These are phyloP conservation scores for Zalophus californianus DNA, from an alignment of 2,797 vertebrate species.

Conservation along the genomic window DNA sequence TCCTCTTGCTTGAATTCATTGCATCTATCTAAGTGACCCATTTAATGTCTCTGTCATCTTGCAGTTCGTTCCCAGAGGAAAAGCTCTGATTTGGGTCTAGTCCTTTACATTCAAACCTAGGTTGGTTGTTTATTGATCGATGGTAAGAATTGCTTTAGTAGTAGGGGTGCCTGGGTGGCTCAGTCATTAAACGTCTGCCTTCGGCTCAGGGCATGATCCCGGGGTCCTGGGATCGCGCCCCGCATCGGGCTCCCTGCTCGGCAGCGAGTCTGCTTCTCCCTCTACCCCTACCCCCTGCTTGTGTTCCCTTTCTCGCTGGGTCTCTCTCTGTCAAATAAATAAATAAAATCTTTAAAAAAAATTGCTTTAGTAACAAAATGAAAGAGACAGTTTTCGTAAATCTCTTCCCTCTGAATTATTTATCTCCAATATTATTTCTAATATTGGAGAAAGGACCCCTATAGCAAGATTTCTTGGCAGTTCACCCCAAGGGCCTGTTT, in stretches of 20 bases:
- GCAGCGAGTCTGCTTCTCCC: too few relatives aligned
- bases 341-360: not conserved
- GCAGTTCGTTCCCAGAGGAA: slow-evolving; percentile 37
- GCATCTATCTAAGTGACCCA: slow-evolving; percentile 25
- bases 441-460: slow-evolving; percentile 12
- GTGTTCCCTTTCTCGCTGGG: too few relatives aligned
- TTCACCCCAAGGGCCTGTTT: not conserved
- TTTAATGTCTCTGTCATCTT: slow-evolving; percentile 53
- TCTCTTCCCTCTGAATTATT: slow-evolving; percentile 50
- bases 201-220: too few relatives aligned
- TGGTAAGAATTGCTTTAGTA: slow-evolving; percentile 55
- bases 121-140: not conserved
- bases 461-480: slow-evolving; percentile 38
- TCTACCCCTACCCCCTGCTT: too few relatives aligned
- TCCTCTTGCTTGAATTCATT: slow-evolving; percentile 62
- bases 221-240: too few relatives aligned
- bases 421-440: slow-evolving; percentile 49
- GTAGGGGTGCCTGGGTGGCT: not conserved
- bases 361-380: slow-evolving; percentile 63
- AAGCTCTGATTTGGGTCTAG: slow-evolving; percentile 39
- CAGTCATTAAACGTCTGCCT: too few relatives aligned
- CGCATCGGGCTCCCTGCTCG: too few relatives aligned
- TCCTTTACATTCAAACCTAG: slow-evolving; percentile 57
- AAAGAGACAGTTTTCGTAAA: slow-evolving; percentile 44
- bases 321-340: too few relatives aligned